These are phyloP conservation scores for Bergia sp. DNA, from an alignment of 92 coral and sea anemone species.

Conservation along the genomic window DNA sequence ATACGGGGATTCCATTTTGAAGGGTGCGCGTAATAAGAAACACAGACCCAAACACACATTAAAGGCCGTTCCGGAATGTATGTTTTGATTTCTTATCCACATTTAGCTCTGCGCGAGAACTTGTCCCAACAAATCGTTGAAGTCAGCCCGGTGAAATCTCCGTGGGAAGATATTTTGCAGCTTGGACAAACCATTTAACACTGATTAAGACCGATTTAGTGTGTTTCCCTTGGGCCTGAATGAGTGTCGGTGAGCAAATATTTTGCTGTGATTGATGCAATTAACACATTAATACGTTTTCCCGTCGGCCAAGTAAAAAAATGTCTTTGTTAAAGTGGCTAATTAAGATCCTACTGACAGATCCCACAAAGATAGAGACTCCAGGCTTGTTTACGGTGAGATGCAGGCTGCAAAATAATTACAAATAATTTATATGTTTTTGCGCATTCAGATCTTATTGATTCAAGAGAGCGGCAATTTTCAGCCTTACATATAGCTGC, in stretches of 20 bases:
- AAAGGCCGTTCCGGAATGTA: neutral
- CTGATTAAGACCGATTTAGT: slow-evolving; percentile 36
- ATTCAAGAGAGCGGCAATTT: no score
- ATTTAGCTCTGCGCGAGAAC: neutral
- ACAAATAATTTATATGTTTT: no score
- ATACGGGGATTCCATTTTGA: slow-evolving; percentile 30
- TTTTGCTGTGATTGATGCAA: slow-evolving; percentile 46
- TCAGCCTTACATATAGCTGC: neutral
- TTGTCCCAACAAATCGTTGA: neutral
- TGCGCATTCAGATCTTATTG: no score
- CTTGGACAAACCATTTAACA: slow-evolving; percentile 37
- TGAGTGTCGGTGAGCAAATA: slow-evolving; percentile 35
- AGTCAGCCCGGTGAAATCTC: slow-evolving; percentile 11
- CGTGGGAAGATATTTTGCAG: slow-evolving; percentile 39
- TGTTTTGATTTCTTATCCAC: neutral
- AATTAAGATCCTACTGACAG: slow-evolving; percentile 59
- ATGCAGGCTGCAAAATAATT: no score
- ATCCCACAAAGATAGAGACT: slow-evolving; percentile 5
- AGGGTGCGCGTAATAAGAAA: slow-evolving; percentile 12
- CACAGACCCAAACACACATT: neutral
- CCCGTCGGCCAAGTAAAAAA: slow-evolving; percentile 38
- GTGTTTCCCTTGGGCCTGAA: slow-evolving; percentile 38
- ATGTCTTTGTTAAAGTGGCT: slow-evolving; percentile 61
- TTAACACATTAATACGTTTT: slow-evolving; percentile 55
- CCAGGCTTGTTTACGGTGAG: neutral